Conservation (phyloP, 2,888 invertebrate genomes). For the Capitulum mitella region DNA sequence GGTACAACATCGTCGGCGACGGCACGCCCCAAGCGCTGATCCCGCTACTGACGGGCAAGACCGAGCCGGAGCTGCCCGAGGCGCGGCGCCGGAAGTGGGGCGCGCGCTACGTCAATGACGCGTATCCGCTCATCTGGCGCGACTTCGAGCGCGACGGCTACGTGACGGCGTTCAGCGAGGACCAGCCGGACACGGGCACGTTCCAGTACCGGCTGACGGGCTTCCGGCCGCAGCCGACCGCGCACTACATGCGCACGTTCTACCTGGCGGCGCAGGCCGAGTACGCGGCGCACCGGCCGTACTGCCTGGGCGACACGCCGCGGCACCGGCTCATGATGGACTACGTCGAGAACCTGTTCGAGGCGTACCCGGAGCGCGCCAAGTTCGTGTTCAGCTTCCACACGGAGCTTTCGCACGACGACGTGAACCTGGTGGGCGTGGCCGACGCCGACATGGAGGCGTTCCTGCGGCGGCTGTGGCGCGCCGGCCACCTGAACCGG, state of each 20-base stretch:
- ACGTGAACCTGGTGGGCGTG: constrained; percentile 59
- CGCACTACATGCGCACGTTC: constrained; percentile 81
- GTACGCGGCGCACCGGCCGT: constrained; percentile 51
- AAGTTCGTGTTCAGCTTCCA: constrained; percentile 84
- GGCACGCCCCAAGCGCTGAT: constrained; percentile 74
- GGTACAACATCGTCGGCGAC: constrained; percentile 77
- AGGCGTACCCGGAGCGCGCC: constrained; percentile 58
- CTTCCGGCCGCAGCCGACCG: constrained; percentile 71
- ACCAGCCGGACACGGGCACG: constrained; percentile 71
- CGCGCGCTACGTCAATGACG: constrained; percentile 60
- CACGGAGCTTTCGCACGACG: constrained; percentile 78
- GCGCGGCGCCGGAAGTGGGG: constrained; percentile 61
- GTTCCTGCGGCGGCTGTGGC: constrained; percentile 53
- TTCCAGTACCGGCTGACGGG: constrained; percentile 86
- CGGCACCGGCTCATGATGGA: constrained; percentile 60
- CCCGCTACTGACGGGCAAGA: constrained; percentile 71
- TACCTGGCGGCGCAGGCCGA: constrained; percentile 59
- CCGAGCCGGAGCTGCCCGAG: constrained; percentile 79
- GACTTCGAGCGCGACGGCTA: constrained; percentile 60
- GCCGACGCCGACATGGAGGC: constrained; percentile 62
- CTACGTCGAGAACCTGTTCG: constrained; percentile 51
- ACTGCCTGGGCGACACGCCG: constrained; percentile 64
- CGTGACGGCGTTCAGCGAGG: constrained; percentile 69
- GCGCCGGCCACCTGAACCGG: constrained; percentile 60
- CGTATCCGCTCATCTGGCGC: constrained; percentile 81